These are phyloP conservation scores for Picus viridis DNA, from an alignment of 2,797 vertebrate species.

Conservation along the genomic window DNA sequence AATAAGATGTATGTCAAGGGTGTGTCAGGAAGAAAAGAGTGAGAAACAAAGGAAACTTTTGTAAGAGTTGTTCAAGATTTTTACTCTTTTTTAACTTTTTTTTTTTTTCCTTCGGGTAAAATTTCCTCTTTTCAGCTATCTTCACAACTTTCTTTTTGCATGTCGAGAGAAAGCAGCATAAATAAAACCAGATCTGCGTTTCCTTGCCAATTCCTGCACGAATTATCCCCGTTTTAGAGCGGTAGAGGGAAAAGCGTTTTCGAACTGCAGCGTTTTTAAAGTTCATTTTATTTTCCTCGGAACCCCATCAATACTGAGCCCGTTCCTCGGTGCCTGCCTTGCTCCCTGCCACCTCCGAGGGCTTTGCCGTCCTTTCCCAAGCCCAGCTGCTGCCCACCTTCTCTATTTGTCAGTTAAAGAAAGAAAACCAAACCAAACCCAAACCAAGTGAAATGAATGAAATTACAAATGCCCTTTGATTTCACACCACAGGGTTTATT, in stretches of 20 bases:
- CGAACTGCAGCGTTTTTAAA: not conserved
- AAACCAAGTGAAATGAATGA: not conserved
- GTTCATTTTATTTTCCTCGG: too few species aligned
- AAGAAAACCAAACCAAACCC: not conserved
- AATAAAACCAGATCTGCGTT: not conserved
- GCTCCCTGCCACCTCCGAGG: not conserved
- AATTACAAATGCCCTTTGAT: not conserved
- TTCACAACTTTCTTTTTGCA: not conserved
- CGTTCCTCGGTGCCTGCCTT: not conserved
- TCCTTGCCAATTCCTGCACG: not conserved
- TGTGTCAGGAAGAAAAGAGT: not conserved
- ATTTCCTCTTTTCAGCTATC: not conserved
- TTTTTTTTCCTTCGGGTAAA: not conserved
- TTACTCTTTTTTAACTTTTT: not conserved
- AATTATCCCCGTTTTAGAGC: not conserved
- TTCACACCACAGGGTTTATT: not conserved
- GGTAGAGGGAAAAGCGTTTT: not conserved
- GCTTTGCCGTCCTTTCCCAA: not conserved
- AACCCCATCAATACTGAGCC: rapidly evolving
- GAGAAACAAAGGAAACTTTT: not conserved
- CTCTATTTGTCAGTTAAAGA: not conserved
- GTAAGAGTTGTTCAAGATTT: not conserved
- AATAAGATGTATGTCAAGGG: not conserved
- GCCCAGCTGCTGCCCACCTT: not conserved
- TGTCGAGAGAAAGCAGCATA: not conserved